phyloP scores from a whole-genome alignment of 1,140 invertebrate species.

The Ectropis grisescens region DNA sequence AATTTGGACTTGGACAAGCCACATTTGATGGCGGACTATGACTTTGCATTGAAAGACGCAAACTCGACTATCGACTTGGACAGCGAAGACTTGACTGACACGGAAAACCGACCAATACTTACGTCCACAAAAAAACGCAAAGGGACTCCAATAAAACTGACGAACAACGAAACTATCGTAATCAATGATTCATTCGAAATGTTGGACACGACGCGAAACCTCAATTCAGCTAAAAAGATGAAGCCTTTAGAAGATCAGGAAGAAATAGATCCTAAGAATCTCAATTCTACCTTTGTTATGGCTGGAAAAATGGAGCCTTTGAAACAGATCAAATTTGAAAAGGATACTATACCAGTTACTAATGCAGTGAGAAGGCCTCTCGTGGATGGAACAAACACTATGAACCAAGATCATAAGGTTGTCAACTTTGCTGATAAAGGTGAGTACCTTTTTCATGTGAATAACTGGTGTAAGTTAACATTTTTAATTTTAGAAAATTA shows the following conservation, averaged over 20 bases:
- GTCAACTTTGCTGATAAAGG: constrained; percentile 46
- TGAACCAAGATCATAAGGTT: constrained; percentile 26
- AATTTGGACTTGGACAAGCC: constrained; percentile 41
- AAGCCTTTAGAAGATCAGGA: constrained; percentile 32
- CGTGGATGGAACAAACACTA: constrained; percentile 44
- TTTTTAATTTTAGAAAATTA: no score
- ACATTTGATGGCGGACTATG: constrained; percentile 22
- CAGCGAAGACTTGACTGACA: constrained; percentile 42
- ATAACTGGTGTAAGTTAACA: no score
- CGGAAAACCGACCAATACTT: constrained; percentile 28
- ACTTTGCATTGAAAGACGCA: constrained; percentile 14
- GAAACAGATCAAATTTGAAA: constrained; percentile 29
- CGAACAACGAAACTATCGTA: constrained; percentile 51
- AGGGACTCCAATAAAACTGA: constrained; percentile 44
- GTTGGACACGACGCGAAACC: constrained; percentile 33
- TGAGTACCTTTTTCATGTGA: no score
- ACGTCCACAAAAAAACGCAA: constrained; percentile 36
- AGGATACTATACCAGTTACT: no score
- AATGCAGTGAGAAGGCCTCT: no score
- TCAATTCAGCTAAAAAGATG: constrained; percentile 45
- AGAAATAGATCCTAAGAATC: constrained; percentile 39
- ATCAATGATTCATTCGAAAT: constrained; percentile 53
- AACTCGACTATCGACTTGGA: constrained; percentile 33
- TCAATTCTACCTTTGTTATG: constrained; percentile 64
- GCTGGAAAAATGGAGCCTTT: constrained; percentile 32